These are phyloP conservation scores for Ianthella basta DNA, from an alignment of 37 sponge, comb jelly and placozoan genomes.

Conservation along the genomic window DNA sequence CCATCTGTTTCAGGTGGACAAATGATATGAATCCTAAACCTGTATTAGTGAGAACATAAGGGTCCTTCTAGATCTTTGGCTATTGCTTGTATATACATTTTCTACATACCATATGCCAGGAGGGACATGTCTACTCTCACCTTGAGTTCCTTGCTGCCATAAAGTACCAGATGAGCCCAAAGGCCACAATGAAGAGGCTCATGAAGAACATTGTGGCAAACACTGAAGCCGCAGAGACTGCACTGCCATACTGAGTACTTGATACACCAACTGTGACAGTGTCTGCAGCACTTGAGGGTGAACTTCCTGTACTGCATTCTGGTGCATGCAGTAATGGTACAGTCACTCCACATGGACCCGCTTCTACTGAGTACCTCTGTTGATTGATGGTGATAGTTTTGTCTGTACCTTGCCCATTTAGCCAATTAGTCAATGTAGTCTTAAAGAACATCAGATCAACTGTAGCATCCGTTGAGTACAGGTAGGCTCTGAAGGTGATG, in stretches of 20 bases:
- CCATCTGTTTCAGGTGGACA: too few relatives aligned
- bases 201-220: conserved; percentile 13
- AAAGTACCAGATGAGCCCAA: not conserved
- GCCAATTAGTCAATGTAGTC: too few relatives aligned
- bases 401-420: too few relatives aligned
- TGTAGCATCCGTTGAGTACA: conserved; percentile 2
- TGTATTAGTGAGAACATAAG: too few relatives aligned
- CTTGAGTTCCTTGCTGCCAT: not conserved
- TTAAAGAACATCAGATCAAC: not conserved
- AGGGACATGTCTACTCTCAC: too few relatives aligned
- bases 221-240: conserved; percentile 12
- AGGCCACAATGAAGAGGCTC: too few relatives aligned
- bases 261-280: not conserved
- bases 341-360: conserved; percentile 1
- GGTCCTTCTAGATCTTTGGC: too few relatives aligned
- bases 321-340: not conserved
- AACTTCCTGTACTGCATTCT: not conserved
- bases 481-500: not conserved
- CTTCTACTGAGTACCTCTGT: too few relatives aligned
- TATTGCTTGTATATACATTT: too few relatives aligned
- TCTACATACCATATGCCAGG: too few relatives aligned
- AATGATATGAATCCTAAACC: too few relatives aligned
- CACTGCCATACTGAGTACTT: not conserved
- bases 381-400: too few relatives aligned
- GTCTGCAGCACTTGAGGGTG: not conserved